These are phyloP conservation scores for Brachionus manjavacas DNA, from an alignment of 1,140 invertebrate species.

Conservation along the genomic window DNA sequence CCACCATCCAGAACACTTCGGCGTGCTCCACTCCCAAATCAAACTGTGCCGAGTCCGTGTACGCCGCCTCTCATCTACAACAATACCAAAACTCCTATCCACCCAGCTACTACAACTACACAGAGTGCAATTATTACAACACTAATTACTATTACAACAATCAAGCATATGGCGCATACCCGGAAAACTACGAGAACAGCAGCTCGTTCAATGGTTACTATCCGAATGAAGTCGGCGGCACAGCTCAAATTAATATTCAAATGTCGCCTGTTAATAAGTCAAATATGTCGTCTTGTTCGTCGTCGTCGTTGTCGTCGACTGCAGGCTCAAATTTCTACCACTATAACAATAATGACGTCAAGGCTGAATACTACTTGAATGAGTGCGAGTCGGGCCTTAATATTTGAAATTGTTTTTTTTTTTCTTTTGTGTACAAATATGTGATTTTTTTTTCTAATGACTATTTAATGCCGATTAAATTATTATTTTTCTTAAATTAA, in stretches of 20 bases:
- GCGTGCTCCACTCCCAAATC: neutral
- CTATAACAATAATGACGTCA: neutral
- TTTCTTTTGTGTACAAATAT: neutral
- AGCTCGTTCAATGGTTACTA: neutral
- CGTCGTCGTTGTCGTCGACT: neutral
- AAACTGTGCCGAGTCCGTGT: neutral
- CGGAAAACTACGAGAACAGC: neutral
- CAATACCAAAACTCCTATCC: neutral
- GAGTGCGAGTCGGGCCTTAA: neutral
- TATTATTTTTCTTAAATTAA: neutral
- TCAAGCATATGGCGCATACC: neutral
- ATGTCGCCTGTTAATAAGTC: slow-evolving; percentile 24
- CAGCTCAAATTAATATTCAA: neutral
- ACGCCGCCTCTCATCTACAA: neutral
- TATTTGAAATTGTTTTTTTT: neutral
- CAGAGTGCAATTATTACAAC: neutral
- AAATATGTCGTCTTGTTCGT: slow-evolving; percentile 3
- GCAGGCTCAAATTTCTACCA: neutral
- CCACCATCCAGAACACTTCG: neutral
- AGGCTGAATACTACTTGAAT: neutral
- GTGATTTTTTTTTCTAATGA: neutral
- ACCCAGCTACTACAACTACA: neutral
- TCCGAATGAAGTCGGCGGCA: neutral
- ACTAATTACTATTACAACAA: neutral
- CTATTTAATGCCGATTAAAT: neutral